Percentiles rank a stretch among this genome's conserved stretches.
phyloP scores from a whole-genome alignment of 1,140 invertebrate species.

The Lucilia cuprina region DNA sequence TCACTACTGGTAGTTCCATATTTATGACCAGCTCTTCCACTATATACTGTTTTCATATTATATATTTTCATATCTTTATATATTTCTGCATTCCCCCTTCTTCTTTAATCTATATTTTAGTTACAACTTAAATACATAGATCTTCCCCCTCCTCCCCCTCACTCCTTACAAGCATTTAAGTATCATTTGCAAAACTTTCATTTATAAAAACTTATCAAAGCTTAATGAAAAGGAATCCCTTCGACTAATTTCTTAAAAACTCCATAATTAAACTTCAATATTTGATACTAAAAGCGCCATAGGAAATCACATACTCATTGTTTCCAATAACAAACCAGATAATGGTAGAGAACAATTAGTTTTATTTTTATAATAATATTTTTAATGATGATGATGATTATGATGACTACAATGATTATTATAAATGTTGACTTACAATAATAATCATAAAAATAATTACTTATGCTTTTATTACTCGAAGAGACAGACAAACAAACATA shows the following conservation, averaged over 20 bases:
- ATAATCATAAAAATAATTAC: constrained; percentile 29
- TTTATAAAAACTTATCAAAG: not conserved
- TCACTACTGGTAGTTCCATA: no score
- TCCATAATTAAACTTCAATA: not conserved
- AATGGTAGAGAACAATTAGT: not conserved
- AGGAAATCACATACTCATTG: not conserved
- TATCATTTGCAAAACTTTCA: not conserved
- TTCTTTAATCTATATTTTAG: no score
- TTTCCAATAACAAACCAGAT: not conserved
- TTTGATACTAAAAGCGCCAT: not conserved
- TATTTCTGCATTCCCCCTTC: no score
- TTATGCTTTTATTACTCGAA: not conserved
- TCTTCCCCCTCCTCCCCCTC: not conserved
- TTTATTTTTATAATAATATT: not conserved
- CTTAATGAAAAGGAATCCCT: not conserved
- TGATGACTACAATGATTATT: constrained; percentile 21
- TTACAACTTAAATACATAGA: not conserved
- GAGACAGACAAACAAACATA: no score
- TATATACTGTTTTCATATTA: no score
- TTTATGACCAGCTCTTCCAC: no score
- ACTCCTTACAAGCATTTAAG: no score
- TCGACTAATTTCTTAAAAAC: not conserved
- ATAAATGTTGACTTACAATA: constrained; percentile 33
- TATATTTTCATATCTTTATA: no score
- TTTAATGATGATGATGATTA: constrained; percentile 7